Evolutionary conservation across 37 sponge, comb jelly and placozoan species (phyloP).

Genomic region (Halisarca cf. caerulea): DNA sequence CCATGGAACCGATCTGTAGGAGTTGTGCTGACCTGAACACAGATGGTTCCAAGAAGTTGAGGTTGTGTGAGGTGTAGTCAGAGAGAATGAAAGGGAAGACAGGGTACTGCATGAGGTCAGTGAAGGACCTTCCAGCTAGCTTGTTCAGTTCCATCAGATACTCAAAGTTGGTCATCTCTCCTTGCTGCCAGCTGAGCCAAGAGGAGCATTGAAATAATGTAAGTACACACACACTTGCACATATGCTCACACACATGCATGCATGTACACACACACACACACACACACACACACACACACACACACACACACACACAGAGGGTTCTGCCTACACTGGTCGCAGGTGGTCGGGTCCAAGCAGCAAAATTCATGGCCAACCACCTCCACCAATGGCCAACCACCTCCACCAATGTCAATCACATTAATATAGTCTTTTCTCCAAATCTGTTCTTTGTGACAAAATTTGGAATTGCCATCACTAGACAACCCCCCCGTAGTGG

Average conservation of each 20-base stretch:
- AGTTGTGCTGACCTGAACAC: slow-evolving; percentile 87
- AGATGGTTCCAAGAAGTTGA: slow-evolving; percentile 70
- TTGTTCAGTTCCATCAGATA: slow-evolving; percentile 98
- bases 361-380: no score
- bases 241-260: neutral
- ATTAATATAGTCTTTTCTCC: no score
- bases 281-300: neutral
- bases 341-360: no score
- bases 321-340: no score
- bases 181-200: slow-evolving; percentile 77
- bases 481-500: no score
- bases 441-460: no score
- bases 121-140: slow-evolving; percentile 96
- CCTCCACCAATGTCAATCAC: no score
- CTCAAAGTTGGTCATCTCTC: slow-evolving; percentile 96
- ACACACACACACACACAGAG: neutral
- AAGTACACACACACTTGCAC: neutral
- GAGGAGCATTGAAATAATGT: neutral
- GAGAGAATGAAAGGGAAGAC: slow-evolving; percentile 95
- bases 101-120: slow-evolving; percentile 99
- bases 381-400: no score
- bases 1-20: no score
- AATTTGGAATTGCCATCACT: no score
- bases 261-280: no score
- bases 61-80: slow-evolving; percentile 77